Conservation (phyloP, 2,113 vertebrate genomes). For the Alaudala cheleensis region DNA sequence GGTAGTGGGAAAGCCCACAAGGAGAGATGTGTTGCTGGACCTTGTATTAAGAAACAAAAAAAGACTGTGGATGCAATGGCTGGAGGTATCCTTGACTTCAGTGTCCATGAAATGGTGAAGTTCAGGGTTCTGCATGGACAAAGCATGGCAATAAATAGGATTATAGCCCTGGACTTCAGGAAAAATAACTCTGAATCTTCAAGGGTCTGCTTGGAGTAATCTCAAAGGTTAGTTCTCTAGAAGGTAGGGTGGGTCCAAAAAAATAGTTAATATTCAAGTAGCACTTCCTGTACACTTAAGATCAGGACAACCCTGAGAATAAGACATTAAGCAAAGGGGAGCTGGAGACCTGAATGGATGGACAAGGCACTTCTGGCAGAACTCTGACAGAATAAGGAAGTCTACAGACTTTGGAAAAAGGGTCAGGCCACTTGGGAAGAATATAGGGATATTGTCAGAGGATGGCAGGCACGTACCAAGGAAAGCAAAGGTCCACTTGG, state of each 20-base stretch:
- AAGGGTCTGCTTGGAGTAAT: background rate
- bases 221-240: background rate
- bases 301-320: background rate
- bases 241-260: background rate
- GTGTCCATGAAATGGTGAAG: background rate
- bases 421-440: background rate
- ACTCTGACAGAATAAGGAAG: background rate
- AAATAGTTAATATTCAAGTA: background rate
- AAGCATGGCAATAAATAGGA: background rate
- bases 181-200: background rate
- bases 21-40: background rate
- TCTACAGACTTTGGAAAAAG: background rate
- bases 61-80: background rate
- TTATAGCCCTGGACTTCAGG: background rate
- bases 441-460: background rate
- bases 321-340: background rate
- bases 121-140: background rate
- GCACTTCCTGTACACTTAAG: background rate
- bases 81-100: background rate
- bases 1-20: background rate
- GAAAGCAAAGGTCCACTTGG: background rate
- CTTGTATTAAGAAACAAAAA: background rate
- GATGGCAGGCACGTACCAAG: background rate
- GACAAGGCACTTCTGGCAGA: background rate
- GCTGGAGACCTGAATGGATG: background rate